These are phyloP conservation scores for Leptothorax acervorum DNA, from an alignment of 2,888 invertebrate species.

Conservation along the genomic window DNA sequence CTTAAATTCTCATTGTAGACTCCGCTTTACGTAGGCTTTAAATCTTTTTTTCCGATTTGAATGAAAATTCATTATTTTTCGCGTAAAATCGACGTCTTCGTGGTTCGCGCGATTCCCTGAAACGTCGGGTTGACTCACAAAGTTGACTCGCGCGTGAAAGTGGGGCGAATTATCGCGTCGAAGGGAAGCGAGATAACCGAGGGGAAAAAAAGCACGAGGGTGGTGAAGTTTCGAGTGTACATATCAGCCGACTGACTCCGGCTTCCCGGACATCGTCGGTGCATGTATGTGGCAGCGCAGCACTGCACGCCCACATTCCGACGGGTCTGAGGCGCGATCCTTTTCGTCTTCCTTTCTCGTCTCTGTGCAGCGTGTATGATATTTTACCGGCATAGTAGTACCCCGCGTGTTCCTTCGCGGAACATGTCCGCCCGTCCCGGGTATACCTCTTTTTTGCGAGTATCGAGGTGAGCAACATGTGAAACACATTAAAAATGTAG, in stretches of 20 bases:
- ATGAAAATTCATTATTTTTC: not conserved
- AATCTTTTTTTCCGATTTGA: not conserved
- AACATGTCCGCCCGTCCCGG: constrained; percentile 58
- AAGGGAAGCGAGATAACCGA: constrained; percentile 49
- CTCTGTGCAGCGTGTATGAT: constrained; percentile 33
- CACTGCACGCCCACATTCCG: constrained; percentile 73
- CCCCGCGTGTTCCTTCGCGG: constrained; percentile 63
- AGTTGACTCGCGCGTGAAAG: constrained; percentile 10
- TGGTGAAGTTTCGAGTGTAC: constrained; percentile 16
- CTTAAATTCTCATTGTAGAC: no score
- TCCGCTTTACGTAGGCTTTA: no score
- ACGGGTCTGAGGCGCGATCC: constrained; percentile 69
- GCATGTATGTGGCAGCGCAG: constrained; percentile 32
- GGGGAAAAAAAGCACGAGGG: constrained; percentile 30
- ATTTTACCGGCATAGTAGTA: constrained; percentile 59
- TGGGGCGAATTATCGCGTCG: constrained; percentile 37
- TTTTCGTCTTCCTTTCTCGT: constrained; percentile 50
- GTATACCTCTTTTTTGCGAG: constrained; percentile 27
- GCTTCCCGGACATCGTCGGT: constrained; percentile 74
- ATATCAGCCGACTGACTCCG: constrained; percentile 55
- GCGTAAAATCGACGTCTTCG: not conserved
- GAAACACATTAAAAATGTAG: constrained; percentile 9
- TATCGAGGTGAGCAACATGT: constrained; percentile 21
- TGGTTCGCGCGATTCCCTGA: not conserved
- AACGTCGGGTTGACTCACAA: constrained; percentile 3